These are phyloP conservation scores for Ashinkailepas kermadecensis DNA, from an alignment of 2,888 invertebrate species.

Conservation along the genomic window DNA sequence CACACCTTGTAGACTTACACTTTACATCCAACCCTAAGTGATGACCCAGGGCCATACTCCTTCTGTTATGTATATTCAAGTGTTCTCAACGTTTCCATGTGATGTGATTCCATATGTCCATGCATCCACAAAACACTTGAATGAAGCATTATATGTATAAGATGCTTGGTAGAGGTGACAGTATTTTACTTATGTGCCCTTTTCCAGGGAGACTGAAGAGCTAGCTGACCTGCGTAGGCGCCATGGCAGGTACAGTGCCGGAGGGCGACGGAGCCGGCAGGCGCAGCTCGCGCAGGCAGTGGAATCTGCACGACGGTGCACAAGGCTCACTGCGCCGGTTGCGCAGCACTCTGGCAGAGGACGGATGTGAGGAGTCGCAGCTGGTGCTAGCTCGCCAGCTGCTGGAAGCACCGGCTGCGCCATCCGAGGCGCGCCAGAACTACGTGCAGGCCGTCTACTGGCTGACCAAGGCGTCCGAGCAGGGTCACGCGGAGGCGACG, in stretches of 20 bases:
- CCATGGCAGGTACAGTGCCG: constrained; percentile 8
- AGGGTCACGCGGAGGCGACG: constrained; percentile 81
- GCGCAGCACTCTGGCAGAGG: constrained; percentile 57
- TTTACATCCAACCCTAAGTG: too few species aligned
- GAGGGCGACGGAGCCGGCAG: not conserved
- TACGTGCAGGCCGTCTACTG: constrained; percentile 67
- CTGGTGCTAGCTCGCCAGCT: constrained; percentile 76
- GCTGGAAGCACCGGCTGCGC: constrained; percentile 47
- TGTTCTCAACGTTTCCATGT: too few species aligned
- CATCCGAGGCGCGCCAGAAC: not conserved
- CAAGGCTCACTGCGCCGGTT: constrained; percentile 37
- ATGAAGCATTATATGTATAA: too few species aligned
- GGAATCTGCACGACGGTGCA: constrained; percentile 35
- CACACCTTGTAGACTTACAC: too few species aligned
- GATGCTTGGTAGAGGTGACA: too few species aligned
- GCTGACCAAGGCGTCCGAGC: constrained; percentile 86
- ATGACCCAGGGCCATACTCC: too few species aligned
- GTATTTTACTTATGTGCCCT: too few species aligned
- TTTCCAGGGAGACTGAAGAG: not conserved
- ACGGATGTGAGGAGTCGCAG: constrained; percentile 83
- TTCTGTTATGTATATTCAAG: too few species aligned
- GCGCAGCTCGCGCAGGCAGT: constrained; percentile 21
- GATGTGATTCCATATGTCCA: too few species aligned
- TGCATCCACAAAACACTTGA: too few species aligned
- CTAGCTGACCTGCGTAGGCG: not conserved